These are phyloP conservation scores for Zosterops lateralis DNA, from an alignment of 2,113 vertebrate species.

Conservation along the genomic window DNA sequence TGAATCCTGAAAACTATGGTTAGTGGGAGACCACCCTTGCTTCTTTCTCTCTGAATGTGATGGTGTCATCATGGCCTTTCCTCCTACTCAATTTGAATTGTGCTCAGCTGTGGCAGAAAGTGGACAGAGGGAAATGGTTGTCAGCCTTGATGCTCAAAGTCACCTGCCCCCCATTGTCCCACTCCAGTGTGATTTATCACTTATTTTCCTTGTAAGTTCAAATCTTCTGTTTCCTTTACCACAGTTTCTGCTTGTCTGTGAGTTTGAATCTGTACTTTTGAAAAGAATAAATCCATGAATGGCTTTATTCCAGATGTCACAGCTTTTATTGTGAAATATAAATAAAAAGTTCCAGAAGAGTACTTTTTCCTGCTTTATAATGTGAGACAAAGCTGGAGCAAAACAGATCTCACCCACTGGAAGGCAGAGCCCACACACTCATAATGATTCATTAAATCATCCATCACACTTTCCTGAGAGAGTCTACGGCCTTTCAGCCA, in stretches of 20 bases:
- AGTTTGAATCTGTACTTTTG: constrained; percentile 28
- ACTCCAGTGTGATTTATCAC: not conserved
- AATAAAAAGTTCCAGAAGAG: constrained; percentile 41
- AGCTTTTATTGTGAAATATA: constrained; percentile 28
- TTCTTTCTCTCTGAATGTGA: not conserved
- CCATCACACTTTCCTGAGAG: not conserved
- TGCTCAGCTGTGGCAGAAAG: not conserved
- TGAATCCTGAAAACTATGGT: not conserved
- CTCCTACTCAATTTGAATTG: not conserved
- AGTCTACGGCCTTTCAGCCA: not conserved
- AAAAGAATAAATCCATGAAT: not conserved
- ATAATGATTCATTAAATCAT: constrained; percentile 35
- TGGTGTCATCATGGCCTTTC: not conserved
- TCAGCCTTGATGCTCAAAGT: not conserved
- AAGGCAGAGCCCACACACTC: constrained; percentile 51
- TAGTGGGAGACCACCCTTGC: not conserved
- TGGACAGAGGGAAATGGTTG: not conserved
- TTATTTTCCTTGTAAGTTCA: not conserved
- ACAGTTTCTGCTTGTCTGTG: not conserved
- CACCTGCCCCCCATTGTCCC: not conserved
- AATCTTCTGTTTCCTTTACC: not conserved
- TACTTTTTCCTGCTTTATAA: constrained; percentile 13
- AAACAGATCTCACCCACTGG: constrained; percentile 60
- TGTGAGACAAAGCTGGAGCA: constrained; percentile 35
- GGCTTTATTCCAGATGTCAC: constrained; percentile 54